Conservation (phyloP, 1,140 invertebrate genomes). For the Conus ventricosus region DNA sequence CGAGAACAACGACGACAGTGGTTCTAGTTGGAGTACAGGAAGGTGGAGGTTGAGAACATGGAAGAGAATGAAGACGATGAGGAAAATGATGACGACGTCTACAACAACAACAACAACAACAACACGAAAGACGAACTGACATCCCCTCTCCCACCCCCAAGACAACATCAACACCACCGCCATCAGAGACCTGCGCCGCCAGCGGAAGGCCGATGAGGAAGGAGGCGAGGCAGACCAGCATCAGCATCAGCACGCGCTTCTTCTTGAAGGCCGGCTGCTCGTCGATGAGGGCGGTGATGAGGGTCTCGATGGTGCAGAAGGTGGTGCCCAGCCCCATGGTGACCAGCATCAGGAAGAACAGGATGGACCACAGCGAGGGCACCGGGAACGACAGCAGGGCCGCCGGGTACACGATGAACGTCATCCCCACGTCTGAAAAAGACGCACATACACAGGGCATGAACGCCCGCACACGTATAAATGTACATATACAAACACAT, state of each 20-base stretch:
- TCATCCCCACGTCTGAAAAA: constrained; percentile 89
- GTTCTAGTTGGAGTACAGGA: no score
- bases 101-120: no score
- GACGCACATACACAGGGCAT: neutral
- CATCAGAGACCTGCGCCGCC: constrained; percentile 60
- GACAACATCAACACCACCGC: no score
- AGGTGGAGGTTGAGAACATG: no score
- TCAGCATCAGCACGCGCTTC: constrained; percentile 60
- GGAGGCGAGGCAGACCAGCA: constrained; percentile 57
- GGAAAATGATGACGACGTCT: no score
- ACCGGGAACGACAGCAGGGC: constrained; percentile 95
- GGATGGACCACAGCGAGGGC: constrained; percentile 94
- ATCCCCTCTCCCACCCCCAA: no score
- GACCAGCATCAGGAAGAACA: constrained; percentile 98
- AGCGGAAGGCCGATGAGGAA: constrained; percentile 69
- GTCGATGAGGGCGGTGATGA: constrained; percentile 84
- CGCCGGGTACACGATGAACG: constrained; percentile 97
- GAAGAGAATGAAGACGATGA: no score
- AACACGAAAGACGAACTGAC: no score
- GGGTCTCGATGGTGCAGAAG: constrained; percentile 87
- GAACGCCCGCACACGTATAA: no score
- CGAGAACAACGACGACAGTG: no score
- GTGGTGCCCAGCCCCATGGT: constrained; percentile 92
- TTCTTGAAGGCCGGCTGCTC: constrained; percentile 78
- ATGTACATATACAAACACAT: no score